A percentile compares a stretch with the other conserved stretches of the same genome.
Evolutionary conservation across 2,113 vertebrate genomes (phyloP).

Genomic region (Oceanodroma tethys): DNA sequence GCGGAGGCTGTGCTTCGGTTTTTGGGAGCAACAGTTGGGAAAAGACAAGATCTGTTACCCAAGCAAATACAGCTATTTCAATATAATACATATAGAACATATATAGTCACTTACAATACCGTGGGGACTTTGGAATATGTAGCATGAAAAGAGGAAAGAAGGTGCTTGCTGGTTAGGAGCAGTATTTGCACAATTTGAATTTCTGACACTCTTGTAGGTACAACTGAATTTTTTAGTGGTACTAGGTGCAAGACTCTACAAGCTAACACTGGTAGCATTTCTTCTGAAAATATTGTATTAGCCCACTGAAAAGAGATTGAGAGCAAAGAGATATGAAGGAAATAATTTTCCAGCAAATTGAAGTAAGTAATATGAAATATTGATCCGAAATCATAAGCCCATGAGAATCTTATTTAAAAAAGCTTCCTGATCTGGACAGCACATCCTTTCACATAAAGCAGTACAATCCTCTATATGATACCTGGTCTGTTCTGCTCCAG

Average conservation of each 20-base stretch:
- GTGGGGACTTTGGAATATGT: not conserved
- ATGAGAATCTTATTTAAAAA: not conserved
- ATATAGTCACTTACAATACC: not conserved
- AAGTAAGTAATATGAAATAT: not conserved
- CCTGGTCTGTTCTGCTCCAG: not conserved
- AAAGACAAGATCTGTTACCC: not conserved
- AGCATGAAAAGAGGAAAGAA: not conserved
- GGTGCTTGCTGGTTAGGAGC: not conserved
- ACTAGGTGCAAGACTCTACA: not conserved
- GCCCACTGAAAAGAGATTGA: not conserved
- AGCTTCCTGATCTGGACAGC: not conserved
- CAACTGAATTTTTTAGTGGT: not conserved
- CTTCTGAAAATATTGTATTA: not conserved
- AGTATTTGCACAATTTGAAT: not conserved
- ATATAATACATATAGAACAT: not conserved
- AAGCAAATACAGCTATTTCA: not conserved
- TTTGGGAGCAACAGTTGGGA: not conserved
- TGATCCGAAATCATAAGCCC: not conserved
- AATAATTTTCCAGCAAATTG: not conserved
- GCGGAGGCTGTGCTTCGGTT: not conserved
- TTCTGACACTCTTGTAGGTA: not conserved
- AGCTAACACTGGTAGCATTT: not conserved
- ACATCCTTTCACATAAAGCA: not conserved
- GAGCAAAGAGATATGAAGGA: not conserved
- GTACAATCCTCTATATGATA: not conserved